Conservation (phyloP, 2,113 vertebrate species). For the Apus apus region DNA sequence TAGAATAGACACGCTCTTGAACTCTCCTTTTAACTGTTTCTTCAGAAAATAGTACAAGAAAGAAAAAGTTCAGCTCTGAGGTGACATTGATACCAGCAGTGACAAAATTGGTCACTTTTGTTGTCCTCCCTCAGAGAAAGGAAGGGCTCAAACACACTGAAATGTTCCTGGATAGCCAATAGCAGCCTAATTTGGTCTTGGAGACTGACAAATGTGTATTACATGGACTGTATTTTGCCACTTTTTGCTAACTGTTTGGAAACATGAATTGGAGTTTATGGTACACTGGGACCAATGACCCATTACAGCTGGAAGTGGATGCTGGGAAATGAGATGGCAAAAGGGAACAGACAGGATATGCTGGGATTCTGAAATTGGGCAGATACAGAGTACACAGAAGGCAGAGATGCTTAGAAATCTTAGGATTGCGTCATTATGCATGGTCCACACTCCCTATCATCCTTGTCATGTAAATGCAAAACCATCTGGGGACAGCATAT, state of each 20-base stretch:
- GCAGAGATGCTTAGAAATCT: neutral
- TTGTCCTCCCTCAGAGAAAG: neutral
- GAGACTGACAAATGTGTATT: neutral
- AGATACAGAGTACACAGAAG: neutral
- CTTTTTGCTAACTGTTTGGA: neutral
- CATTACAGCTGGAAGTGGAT: neutral
- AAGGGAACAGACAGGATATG: neutral
- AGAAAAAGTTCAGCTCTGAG: neutral
- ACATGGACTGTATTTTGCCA: neutral
- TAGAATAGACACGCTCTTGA: neutral
- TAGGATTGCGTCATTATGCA: neutral
- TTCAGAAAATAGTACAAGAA: neutral
- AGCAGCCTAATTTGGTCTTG: neutral
- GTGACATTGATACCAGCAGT: neutral
- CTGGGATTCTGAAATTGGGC: neutral
- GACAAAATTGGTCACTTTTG: neutral
- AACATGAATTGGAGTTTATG: neutral
- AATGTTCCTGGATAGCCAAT: neutral
- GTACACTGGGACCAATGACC: neutral
- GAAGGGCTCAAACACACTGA: neutral
- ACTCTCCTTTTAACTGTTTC: neutral
- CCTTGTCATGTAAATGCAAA: neutral
- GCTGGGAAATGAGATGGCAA: neutral
- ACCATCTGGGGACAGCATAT: neutral
- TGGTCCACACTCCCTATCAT: neutral